phyloP scores from a whole-genome alignment of 2,888 invertebrate genomes.

The Rhagonycha fulva region DNA sequence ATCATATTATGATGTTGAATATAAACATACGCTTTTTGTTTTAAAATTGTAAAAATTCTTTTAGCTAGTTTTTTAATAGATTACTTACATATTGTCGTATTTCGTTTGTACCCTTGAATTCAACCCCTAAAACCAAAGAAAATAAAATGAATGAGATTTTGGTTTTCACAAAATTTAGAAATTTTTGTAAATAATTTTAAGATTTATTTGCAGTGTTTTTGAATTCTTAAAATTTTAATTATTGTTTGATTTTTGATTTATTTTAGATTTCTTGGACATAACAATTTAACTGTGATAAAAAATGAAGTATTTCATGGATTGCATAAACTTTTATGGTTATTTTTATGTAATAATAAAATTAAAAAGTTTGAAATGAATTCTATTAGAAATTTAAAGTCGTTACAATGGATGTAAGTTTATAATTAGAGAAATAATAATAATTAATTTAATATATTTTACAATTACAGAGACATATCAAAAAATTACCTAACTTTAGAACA shows the following conservation, averaged over 20 bases:
- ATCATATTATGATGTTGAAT: too few relatives aligned
- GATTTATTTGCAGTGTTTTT: too few relatives aligned
- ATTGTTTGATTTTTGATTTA: neutral
- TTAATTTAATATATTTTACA: neutral
- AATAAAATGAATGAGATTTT: too few relatives aligned
- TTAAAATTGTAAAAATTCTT: too few relatives aligned
- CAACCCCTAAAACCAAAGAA: too few relatives aligned
- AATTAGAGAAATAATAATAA: neutral
- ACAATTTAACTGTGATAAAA: constrained; percentile 50
- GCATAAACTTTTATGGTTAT: constrained; percentile 54
- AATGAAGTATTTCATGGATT: constrained; percentile 55
- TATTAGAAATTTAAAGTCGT: constrained; percentile 50
- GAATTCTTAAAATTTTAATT: too few relatives aligned
- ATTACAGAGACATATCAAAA: constrained; percentile 50
- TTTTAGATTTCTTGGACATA: constrained; percentile 48
- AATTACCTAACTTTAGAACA: constrained; percentile 57
- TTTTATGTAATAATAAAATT: constrained; percentile 57
- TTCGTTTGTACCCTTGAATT: too few relatives aligned
- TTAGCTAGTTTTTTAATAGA: too few relatives aligned
- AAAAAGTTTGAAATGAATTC: constrained; percentile 52
- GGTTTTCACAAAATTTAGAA: too few relatives aligned
- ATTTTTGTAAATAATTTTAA: too few relatives aligned
- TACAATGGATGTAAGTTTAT: constrained; percentile 51
- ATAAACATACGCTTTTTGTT: too few relatives aligned
- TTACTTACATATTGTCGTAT: too few relatives aligned